These are phyloP conservation scores for Tuberolachnus salignus DNA, from an alignment of 2,888 invertebrate genomes.

Conservation along the genomic window DNA sequence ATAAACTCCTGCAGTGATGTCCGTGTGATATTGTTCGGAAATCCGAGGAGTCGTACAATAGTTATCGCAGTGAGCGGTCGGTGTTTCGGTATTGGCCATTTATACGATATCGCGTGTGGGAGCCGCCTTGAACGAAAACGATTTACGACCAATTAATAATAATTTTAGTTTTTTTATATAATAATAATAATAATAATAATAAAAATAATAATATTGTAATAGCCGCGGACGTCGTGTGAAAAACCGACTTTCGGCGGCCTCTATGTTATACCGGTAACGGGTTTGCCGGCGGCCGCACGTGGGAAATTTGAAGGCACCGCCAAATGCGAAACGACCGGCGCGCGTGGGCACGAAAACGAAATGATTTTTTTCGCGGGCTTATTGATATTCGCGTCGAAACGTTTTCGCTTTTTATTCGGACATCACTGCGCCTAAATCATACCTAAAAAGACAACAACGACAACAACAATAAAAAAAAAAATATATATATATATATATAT, in stretches of 20 bases:
- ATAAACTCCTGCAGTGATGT: too few species aligned
- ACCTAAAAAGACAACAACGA: too few species aligned
- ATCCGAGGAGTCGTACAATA: not conserved
- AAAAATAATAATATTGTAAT: not conserved
- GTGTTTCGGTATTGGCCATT: not conserved
- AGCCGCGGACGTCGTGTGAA: not conserved
- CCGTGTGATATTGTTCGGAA: too few species aligned
- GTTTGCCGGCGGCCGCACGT: constrained; percentile 10
- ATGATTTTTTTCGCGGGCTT: too few species aligned
- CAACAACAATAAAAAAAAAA: too few species aligned
- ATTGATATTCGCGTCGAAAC: not conserved
- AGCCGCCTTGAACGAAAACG: constrained; percentile 32
- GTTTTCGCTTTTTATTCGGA: not conserved
- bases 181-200: not conserved
- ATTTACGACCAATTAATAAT: constrained; percentile 33
- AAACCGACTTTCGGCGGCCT: constrained; percentile 41
- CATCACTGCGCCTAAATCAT: too few species aligned
- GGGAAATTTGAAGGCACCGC: constrained; percentile 5
- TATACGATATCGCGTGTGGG: not conserved
- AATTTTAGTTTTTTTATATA: not conserved
- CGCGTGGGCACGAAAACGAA: constrained; percentile 24
- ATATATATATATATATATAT: too few species aligned
- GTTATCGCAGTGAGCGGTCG: not conserved
- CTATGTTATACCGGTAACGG: constrained; percentile 24
- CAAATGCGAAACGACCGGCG: too few species aligned